phyloP scores from a whole-genome alignment of 2,888 invertebrate genomes.

The Phragmatobia fuliginosa region DNA sequence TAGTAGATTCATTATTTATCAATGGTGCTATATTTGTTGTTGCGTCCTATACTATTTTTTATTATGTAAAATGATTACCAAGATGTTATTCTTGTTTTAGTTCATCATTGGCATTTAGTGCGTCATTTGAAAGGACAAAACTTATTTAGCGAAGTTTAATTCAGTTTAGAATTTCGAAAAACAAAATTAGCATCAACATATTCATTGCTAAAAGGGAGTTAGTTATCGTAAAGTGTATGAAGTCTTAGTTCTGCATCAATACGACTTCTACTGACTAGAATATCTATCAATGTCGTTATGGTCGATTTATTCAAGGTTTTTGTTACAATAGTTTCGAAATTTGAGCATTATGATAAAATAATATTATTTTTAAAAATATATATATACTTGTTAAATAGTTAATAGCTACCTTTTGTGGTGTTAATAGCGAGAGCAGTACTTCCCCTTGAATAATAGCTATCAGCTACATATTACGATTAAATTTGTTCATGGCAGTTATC shows the following conservation, averaged over 20 bases:
- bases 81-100: too few relatives aligned
- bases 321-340: not conserved
- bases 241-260: not conserved
- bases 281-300: not conserved
- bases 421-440: slow-evolving; percentile 66
- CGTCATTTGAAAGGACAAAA: too few relatives aligned
- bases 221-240: too few relatives aligned
- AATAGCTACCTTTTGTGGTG: slow-evolving; percentile 63
- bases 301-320: not conserved
- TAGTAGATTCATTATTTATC: too few relatives aligned
- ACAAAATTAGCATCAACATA: not conserved
- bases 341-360: not conserved
- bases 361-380: slow-evolving; percentile 37
- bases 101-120: too few relatives aligned
- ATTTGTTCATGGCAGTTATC: slow-evolving; percentile 64
- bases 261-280: not conserved
- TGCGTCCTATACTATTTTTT: too few relatives aligned
- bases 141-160: too few relatives aligned
- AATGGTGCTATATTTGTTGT: too few relatives aligned
- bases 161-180: not conserved
- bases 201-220: not conserved
- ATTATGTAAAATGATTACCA: too few relatives aligned
- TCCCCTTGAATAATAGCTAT: slow-evolving; percentile 52
- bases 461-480: slow-evolving; percentile 46
- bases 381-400: slow-evolving; percentile 29